Evolutionary conservation across 1,140 invertebrate genomes (phyloP), one percentile per base, ranked within the genome.

Genomic region (Arctopsyche grandis): DNA sequence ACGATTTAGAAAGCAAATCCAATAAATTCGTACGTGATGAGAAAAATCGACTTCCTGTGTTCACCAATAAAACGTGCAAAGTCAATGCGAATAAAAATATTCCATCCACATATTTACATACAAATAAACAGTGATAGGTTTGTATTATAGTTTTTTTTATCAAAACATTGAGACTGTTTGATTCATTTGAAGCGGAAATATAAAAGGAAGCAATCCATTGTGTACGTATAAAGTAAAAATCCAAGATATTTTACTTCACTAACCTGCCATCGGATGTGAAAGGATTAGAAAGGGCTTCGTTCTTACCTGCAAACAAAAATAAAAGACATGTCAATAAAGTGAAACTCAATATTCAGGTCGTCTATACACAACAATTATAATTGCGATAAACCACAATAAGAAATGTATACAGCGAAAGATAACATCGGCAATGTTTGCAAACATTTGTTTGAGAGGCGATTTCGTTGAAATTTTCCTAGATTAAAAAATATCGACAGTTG

Each of bases 271-370:
- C 63, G 12, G 22, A 66, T 29, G 63, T 66, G 63, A 66, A 66
- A 66, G 63, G 63, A 66, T 66, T 66, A 19, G 63, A 66, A 66
- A 66, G 10, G 22, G 63, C 10, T 38, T 38, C 29, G 14, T 21
- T 60, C 56, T 66, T 66, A 66, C 63, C 63, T 66, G 63, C 12
- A 38, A 66, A 66, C 21, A 66, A 66, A 66, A 22, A 66, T 52
- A 66, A 66, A 66, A 66, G 63, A 66, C 22, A 66, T n/a, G 24
- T 66, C 24, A 66, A 52, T 52, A 12, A 52, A 52, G 48, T 52
- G 48, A 52, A 52, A 52, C 48, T 52, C 48, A 16, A 52, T 52
- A 52, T 16, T 52, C 16, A 38, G 29, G 29, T 38, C 29, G 29
- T 38, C 29, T 38, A 38, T 38, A 38, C 29, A 38, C 29, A 38